phyloP scores from a whole-genome alignment of 2,888 invertebrate genomes.

The Lasioglossum malachurum region DNA sequence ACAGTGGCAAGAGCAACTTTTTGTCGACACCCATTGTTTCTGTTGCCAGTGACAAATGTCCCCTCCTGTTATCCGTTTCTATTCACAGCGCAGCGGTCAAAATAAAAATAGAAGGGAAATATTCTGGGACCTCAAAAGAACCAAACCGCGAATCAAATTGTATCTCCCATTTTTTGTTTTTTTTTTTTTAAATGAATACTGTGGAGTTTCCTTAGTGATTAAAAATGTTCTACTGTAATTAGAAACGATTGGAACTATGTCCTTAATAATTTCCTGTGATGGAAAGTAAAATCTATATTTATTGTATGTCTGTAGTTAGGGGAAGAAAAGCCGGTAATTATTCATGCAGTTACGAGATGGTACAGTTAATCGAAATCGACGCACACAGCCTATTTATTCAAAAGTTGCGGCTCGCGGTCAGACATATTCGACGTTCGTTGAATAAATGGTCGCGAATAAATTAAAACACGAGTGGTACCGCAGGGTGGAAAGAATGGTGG shows the following conservation, averaged over 20 bases:
- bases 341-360: not conserved
- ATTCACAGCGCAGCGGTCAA: not conserved
- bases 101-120: not conserved
- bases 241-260: too few relatives aligned
- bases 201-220: not conserved
- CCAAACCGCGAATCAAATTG: not conserved
- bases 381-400: slow-evolving; percentile 11
- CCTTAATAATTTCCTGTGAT: too few relatives aligned
- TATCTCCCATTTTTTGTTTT: not conserved
- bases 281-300: too few relatives aligned
- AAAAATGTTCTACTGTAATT: too few relatives aligned
- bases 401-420: not conserved
- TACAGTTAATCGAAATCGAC: slow-evolving; percentile 11
- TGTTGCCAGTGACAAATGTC: not conserved
- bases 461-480: slow-evolving; percentile 35
- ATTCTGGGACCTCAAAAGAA: not conserved
- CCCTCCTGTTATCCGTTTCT: not conserved
- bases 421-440: slow-evolving; percentile 29
- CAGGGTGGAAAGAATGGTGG: slow-evolving; percentile 13
- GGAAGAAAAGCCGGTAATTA: not conserved
- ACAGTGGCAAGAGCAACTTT: not conserved
- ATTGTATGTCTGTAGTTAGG: too few relatives aligned
- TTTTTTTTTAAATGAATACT: not conserved
- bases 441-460: slow-evolving; percentile 58
- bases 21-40: not conserved